Base-by-base conservation (phyloP, 2,888 invertebrate species). In the Cryptus armator region DNA sequence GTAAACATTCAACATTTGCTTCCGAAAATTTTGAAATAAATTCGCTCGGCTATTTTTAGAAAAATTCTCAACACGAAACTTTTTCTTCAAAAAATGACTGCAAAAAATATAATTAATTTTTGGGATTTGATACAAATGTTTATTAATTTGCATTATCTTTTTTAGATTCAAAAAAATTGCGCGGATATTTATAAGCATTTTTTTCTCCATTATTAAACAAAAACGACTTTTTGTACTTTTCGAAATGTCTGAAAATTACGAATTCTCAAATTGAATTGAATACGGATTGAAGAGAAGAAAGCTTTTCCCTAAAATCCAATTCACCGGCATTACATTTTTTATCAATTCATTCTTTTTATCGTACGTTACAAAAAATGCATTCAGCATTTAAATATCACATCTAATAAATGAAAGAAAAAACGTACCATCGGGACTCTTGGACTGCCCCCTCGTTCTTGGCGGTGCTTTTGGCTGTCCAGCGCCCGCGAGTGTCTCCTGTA, bases 401-500 rank as follows among this genome's bases (percentile, higher is more conserved):
- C 1, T 2, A 10, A 48, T 48, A 12, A 48, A 48, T 4, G 48
- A 66, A 85, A 62, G 19, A 74, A 71, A 71, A 43, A 24, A 86
- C 89, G 78, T 66, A 90, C 94, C 93, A 79, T 95, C 95, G 0
- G 95, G 95, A 91, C 95, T 95, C 88, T 94, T 94, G 0, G 95
- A 95, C 9, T 92, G 92, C 71, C 91, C 92, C 86, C 94, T 93
- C 68, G 92, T 92, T 75, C 94, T 93, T 70, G 93, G 93, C 14
- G 94, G 93, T 44, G 91, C 92, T 86, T 93, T 92, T 3, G 94
- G 92, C 62, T 93, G 92, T 29, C 88, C 77, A 24, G 88, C 86
- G 79, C 91, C 92, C 14, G 89, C 89, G 51, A 91, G 89, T 3
- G 91, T 88, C 90, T 96, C 95, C 89, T 95, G 95, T 87, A 96